phyloP scores from a whole-genome alignment of 2,888 invertebrate species.

The Tinea pellionella region DNA sequence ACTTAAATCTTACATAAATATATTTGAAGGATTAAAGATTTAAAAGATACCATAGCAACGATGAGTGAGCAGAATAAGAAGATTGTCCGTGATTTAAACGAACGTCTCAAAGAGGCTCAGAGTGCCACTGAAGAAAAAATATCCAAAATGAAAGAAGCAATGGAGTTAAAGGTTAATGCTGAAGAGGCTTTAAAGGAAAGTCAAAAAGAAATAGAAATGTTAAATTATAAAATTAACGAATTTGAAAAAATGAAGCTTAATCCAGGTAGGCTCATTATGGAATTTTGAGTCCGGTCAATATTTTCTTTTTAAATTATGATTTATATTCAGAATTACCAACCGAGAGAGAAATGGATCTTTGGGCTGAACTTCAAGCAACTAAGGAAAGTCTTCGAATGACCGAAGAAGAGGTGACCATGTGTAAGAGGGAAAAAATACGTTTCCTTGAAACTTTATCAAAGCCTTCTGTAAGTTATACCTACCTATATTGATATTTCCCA shows the following conservation, averaged over 20 bases:
- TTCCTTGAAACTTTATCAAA: constrained; percentile 58
- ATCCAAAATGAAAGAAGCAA: constrained; percentile 29
- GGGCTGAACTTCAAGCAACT: constrained; percentile 55
- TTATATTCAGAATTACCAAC: constrained; percentile 43
- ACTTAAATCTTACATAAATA: background rate
- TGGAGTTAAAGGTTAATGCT: constrained; percentile 29
- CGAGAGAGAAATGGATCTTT: constrained; percentile 54
- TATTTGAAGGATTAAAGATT: constrained; percentile 32
- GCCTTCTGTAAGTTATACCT: constrained; percentile 41
- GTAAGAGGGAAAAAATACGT: constrained; percentile 51
- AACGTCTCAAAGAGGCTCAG: constrained; percentile 38
- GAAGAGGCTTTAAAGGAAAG: constrained; percentile 32
- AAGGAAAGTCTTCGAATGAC: constrained; percentile 48
- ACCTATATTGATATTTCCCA: too few relatives aligned
- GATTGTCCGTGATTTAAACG: constrained; percentile 34
- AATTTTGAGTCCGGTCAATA: background rate
- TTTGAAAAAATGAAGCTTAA: constrained; percentile 43
- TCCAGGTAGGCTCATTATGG: constrained; percentile 31
- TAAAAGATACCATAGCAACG: constrained; percentile 44
- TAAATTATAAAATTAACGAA: constrained; percentile 40
- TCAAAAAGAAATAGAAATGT: constrained; percentile 33
- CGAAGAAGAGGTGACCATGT: constrained; percentile 49
- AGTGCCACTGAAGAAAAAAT: constrained; percentile 34
- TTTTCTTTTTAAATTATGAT: background rate
- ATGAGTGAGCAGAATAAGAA: constrained; percentile 36